A percentile compares a stretch with the other conserved stretches of the same genome.
Evolutionary conservation across 1,140 invertebrate genomes (phyloP).

Genomic region (Megalopta genalis): DNA sequence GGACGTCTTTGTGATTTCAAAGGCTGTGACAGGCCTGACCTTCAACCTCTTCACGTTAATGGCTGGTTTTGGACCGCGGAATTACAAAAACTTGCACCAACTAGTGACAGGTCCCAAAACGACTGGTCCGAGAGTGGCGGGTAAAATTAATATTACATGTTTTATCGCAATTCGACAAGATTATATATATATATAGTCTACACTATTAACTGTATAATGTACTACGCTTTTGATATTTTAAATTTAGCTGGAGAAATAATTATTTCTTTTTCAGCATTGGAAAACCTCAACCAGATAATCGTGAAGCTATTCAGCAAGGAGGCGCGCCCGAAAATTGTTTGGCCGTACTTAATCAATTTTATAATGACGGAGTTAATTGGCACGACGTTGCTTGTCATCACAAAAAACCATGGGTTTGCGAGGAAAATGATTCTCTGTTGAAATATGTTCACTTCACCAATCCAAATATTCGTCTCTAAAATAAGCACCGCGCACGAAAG

Average conservation of each 20-base stretch:
- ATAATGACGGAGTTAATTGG: slow-evolving; percentile 92
- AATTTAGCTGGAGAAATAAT: not conserved
- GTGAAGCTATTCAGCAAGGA: slow-evolving; percentile 88
- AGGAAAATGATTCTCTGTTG: slow-evolving; percentile 89
- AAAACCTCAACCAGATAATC: slow-evolving; percentile 90
- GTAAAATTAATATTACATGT: slow-evolving; percentile 62
- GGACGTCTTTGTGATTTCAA: slow-evolving; percentile 92
- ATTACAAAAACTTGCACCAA: slow-evolving; percentile 88
- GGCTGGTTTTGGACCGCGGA: slow-evolving; percentile 94
- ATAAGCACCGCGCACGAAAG: not conserved
- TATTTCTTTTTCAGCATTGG: slow-evolving; percentile 80
- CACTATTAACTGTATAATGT: too few relatives aligned
- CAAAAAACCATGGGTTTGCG: slow-evolving; percentile 90
- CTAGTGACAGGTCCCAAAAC: slow-evolving; percentile 87
- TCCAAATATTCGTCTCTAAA: slow-evolving; percentile 86
- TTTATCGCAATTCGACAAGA: not conserved
- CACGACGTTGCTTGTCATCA: slow-evolving; percentile 93
- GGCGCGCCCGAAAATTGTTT: slow-evolving; percentile 90
- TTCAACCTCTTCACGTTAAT: slow-evolving; percentile 88
- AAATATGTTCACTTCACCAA: slow-evolving; percentile 90
- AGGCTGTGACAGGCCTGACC: slow-evolving; percentile 88
- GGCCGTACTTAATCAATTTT: slow-evolving; percentile 90
- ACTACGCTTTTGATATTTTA: not conserved
- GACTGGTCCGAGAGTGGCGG: slow-evolving; percentile 91
- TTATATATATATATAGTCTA: not conserved